These are phyloP conservation scores for Xenentodon cancila DNA, from an alignment of 2,797 vertebrate species.

Conservation along the genomic window DNA sequence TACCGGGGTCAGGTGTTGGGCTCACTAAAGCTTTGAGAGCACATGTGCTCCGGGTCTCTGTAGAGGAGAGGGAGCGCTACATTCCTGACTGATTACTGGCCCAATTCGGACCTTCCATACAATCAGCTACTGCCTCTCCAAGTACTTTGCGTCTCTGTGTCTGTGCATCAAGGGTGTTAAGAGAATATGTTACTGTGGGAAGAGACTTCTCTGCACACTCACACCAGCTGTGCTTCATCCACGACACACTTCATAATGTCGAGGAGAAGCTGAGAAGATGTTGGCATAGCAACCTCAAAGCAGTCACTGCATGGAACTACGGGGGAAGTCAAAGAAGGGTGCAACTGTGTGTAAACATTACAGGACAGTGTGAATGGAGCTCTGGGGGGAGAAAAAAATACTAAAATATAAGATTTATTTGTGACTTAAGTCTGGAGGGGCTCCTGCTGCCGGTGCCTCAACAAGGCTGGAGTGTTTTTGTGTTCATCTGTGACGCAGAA, in stretches of 20 bases:
- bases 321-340: neutral
- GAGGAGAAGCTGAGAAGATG: conserved; percentile 15
- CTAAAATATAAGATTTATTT: conserved; percentile 19
- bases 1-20: conserved; percentile 27
- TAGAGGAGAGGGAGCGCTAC: conserved; percentile 24
- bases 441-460: conserved; percentile 55
- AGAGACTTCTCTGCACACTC: conserved; percentile 7
- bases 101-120: conserved; percentile 45
- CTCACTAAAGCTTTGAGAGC: conserved; percentile 4
- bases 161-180: conserved; percentile 4
- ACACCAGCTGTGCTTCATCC: conserved; percentile 11
- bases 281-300: conserved; percentile 45
- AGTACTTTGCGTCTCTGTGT: conserved; percentile 2
- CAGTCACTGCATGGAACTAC: conserved; percentile 8
- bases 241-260: conserved; percentile 16
- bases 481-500: conserved; percentile 58
- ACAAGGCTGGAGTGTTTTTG: conserved; percentile 52
- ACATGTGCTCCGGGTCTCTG: conserved; percentile 10
- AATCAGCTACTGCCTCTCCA: conserved; percentile 22
- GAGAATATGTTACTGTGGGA: conserved; percentile 9
- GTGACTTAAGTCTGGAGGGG: conserved; percentile 38
- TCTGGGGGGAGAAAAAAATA: conserved; percentile 39
- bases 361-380: conserved; percentile 5
- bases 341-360: conserved; percentile 3
- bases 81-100: conserved; percentile 53